phyloP scores from a whole-genome alignment of 1,140 invertebrate species.

The Papilio glaucus region DNA sequence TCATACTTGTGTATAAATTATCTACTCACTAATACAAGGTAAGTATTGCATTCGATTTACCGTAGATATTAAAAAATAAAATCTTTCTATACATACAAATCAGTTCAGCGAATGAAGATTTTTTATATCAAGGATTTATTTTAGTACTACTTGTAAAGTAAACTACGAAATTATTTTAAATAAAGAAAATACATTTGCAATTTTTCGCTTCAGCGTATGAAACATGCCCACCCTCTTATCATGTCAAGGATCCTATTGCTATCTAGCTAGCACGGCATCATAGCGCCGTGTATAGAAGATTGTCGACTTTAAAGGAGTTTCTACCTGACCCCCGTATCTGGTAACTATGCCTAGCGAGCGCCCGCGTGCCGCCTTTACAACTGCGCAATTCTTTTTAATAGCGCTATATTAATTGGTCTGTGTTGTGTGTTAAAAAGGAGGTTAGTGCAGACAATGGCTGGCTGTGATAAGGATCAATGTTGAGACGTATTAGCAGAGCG shows the following conservation, averaged over 20 bases:
- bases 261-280: neutral
- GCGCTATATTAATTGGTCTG: constrained; percentile 8
- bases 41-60: too few species aligned
- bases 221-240: constrained; percentile 33
- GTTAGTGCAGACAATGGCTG: constrained; percentile 16
- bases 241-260: constrained; percentile 49
- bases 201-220: neutral
- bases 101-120: too few species aligned
- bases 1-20: too few species aligned
- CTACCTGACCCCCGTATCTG: constrained; percentile 37
- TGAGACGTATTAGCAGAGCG: constrained; percentile 5
- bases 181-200: neutral
- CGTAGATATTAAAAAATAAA: too few species aligned
- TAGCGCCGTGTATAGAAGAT: constrained; percentile 2
- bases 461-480: constrained; percentile 3
- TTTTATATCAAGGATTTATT: too few species aligned
- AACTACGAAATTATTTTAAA: too few species aligned
- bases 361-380: neutral
- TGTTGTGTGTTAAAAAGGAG: constrained; percentile 1
- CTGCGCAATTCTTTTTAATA: constrained; percentile 31
- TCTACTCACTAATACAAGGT: too few species aligned
- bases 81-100: too few species aligned
- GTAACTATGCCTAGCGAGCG: neutral
- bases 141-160: too few species aligned
- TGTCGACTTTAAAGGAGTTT: constrained; percentile 30